A percentile compares a stretch with the other conserved stretches of the same genome.
Conservation (phyloP, 2,113 vertebrate genomes). For the Prionailurus viverrinus region DNA sequence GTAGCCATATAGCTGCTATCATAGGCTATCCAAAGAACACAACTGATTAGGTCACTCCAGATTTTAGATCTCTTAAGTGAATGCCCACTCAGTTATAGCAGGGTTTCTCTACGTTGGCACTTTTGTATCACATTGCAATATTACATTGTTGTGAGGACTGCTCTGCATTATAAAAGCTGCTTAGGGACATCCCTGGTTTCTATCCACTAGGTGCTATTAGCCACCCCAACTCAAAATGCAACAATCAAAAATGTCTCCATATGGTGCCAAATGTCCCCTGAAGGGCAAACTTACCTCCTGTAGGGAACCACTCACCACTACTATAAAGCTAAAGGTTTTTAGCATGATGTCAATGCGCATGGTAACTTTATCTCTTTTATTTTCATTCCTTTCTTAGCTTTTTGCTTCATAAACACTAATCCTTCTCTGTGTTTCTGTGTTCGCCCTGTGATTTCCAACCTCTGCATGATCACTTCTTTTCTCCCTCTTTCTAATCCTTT, state of each 20-base stretch:
- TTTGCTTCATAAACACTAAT: background rate
- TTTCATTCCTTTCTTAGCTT: background rate
- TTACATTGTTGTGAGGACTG: fast-evolving
- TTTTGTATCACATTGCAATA: background rate
- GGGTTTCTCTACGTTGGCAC: background rate
- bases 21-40: background rate
- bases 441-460: background rate
- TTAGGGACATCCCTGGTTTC: background rate
- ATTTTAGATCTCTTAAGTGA: background rate
- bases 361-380: background rate
- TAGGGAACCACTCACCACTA: background rate
- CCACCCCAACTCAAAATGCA: background rate
- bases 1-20: background rate
- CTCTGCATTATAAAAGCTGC: background rate
- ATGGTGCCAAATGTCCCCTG: background rate
- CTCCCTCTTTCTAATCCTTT: background rate
- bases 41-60: background rate
- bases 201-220: background rate
- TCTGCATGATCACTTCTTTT: background rate
- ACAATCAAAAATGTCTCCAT: background rate
- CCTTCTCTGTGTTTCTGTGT: background rate
- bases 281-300: fast-evolving
- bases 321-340: background rate
- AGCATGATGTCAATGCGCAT: background rate
- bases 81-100: background rate